Base-by-base conservation (phyloP, 2,113 vertebrate genomes). In the Sebastes schlegelii region DNA sequence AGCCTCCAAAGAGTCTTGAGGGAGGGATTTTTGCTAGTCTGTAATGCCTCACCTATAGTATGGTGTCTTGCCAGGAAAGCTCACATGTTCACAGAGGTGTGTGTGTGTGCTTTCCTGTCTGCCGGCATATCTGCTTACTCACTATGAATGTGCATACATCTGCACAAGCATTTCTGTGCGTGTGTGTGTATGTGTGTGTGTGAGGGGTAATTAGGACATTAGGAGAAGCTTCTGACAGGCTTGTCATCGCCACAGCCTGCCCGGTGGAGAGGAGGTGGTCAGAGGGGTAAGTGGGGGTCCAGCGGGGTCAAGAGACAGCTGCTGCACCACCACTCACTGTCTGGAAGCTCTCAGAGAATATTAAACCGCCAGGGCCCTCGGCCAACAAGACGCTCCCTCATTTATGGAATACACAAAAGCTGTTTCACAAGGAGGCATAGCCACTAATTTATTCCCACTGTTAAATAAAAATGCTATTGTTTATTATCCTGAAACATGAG, bases 301-400 rank as follows among this genome's bases (percentile, higher is more conserved):
- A 5, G 83, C 85, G 61, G 88, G 93, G 93, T 94, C 91, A 93
- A 89, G 92, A 94, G 93, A 92, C 93, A 94, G 90, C 92, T 94
- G 94, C 91, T 93, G 88, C 88, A 88, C 86, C 89, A 92, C 89
- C 89, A 86, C 88, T 93, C 89, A 89, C 91, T 94, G 93, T 94
- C 94, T 94, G 92, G 93, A 93, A 89, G 86, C 92, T 87, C 91
- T 91, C 87, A 85, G 87, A 88, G 90, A 93, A 94, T 93, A 93
- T 93, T 92, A 94, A 94, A 92, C 85, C 83, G 80, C 84, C 0
- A 75, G 87, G 89, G 88, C 87, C 26, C 63, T 62, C 79, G 49
- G 93, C 87, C 93, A 94, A 91, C 93, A 94, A 91, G 79, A 88
- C 5, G 48, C 86, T 86, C 66, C 65, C 85, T 87, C 79, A 71